A percentile compares a stretch with the other conserved stretches of the same genome.
These are phyloP conservation scores for Drosophila fuyamai DNA, from an alignment of 1,140 invertebrate genomes.

Conservation along the genomic window DNA sequence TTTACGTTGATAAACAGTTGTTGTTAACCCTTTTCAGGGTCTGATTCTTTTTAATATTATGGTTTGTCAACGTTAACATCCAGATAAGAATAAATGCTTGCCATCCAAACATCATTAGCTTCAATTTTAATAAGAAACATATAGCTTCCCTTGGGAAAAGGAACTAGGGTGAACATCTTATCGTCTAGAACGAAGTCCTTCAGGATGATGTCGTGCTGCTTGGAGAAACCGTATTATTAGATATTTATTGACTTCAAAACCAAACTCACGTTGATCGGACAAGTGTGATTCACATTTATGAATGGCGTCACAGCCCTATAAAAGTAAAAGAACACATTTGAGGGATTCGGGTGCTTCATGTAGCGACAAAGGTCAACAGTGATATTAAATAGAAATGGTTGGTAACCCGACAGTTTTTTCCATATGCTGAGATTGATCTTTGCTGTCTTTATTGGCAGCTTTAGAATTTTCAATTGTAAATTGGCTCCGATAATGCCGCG, in stretches of 20 bases:
- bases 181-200: slow-evolving; percentile 29
- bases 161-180: slow-evolving; percentile 5
- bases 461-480: not conserved
- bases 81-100: not conserved
- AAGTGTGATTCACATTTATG: slow-evolving; percentile 30
- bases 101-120: not conserved
- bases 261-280: slow-evolving; percentile 32
- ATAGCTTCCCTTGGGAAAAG: slow-evolving; percentile 2
- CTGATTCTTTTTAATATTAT: too few species aligned
- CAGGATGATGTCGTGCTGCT: slow-evolving; percentile 17
- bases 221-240: fast-evolving
- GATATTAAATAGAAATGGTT: slow-evolving; percentile 40
- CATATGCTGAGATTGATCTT: slow-evolving; percentile 10
- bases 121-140: not conserved
- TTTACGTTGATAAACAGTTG: too few species aligned
- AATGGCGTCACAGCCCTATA: slow-evolving; percentile 5
- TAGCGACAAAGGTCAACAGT: slow-evolving; percentile 23
- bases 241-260: too few species aligned
- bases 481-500: slow-evolving; percentile 27
- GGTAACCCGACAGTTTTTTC: slow-evolving; percentile 33
- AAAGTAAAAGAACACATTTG: slow-evolving; percentile 25
- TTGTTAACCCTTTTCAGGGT: too few species aligned
- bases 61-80: slow-evolving; percentile 4
- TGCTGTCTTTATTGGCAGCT: not conserved
- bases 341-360: slow-evolving; percentile 26